Conservation (phyloP, 2,797 vertebrate species). For the Phrynocephalus vlangalii region DNA sequence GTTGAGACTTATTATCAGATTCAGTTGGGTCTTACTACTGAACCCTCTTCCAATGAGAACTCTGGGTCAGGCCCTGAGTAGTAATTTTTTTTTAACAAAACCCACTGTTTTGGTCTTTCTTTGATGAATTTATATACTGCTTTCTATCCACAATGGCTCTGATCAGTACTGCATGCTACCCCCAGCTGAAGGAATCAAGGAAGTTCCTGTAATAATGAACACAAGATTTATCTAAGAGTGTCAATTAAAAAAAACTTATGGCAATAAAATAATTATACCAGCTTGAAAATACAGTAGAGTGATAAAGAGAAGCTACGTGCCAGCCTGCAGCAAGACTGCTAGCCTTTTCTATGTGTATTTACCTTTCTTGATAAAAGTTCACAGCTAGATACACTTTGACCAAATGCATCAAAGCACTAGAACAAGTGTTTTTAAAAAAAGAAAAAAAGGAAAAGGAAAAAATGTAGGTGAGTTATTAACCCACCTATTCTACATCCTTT, state of each 20-base stretch:
- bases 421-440: neutral
- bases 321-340: neutral
- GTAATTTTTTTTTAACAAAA: too few species aligned
- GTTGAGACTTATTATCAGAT: too few species aligned
- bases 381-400: neutral
- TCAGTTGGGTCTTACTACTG: too few species aligned
- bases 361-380: neutral
- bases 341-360: neutral
- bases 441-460: too few species aligned
- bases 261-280: neutral
- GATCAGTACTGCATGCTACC: neutral
- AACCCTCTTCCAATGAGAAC: too few species aligned
- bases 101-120: neutral
- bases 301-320: neutral
- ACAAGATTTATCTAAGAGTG: neutral
- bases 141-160: neutral
- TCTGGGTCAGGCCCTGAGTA: too few species aligned
- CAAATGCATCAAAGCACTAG: neutral
- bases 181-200: neutral
- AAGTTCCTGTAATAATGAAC: conserved; percentile 19
- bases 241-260: neutral
- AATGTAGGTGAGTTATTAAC: neutral
- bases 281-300: conserved; percentile 8
- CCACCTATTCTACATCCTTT: neutral
- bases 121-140: neutral